These are phyloP conservation scores for Linurgus olivaceus DNA, from an alignment of 2,797 vertebrate genomes.

Conservation along the genomic window DNA sequence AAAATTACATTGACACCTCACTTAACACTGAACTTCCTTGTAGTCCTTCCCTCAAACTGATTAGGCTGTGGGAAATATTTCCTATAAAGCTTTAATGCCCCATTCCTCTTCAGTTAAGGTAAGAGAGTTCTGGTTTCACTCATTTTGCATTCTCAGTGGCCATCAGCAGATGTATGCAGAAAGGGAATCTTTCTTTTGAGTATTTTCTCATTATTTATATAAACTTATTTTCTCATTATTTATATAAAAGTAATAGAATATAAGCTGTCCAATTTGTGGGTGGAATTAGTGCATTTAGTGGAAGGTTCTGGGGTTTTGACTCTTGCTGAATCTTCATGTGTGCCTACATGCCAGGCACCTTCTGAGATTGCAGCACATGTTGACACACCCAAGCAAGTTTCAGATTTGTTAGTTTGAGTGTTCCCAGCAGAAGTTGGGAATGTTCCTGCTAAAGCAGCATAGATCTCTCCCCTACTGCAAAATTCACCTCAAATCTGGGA, in stretches of 20 bases:
- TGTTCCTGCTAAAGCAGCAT: neutral
- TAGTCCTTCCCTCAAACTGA: neutral
- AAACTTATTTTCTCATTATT: neutral
- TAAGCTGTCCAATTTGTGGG: neutral
- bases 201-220: neutral
- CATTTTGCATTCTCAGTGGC: neutral
- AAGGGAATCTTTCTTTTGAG: neutral
- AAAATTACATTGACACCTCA: constrained; percentile 7
- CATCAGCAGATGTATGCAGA: neutral
- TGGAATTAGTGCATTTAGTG: neutral
- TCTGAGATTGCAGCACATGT: neutral
- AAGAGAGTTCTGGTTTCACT: neutral
- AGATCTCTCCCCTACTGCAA: neutral
- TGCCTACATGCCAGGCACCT: neutral
- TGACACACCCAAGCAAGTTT: neutral
- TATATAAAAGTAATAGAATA: neutral
- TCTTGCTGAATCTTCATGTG: neutral
- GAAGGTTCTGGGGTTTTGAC: neutral
- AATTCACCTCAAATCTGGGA: neutral
- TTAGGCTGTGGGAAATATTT: neutral
- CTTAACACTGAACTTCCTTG: neutral
- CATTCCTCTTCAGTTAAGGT: neutral
- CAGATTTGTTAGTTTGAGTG: neutral
- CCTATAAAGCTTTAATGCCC: neutral
- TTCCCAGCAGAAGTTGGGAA: neutral